Evolutionary conservation across 2,113 vertebrate species (phyloP).

Genomic region (Lonchura striata): DNA sequence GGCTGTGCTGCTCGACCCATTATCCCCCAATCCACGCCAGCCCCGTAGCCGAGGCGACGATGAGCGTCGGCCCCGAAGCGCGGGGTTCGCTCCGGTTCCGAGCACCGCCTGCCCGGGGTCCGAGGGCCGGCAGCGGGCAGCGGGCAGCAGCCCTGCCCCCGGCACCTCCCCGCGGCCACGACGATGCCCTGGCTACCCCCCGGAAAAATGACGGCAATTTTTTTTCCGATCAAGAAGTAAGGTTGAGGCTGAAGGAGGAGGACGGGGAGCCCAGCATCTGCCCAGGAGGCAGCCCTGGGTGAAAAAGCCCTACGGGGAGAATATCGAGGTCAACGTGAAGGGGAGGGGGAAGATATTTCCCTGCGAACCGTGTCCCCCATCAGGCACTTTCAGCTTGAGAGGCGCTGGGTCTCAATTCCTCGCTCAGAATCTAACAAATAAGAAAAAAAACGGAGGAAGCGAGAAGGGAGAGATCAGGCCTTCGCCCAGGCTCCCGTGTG

Average conservation of each 20-base stretch:
- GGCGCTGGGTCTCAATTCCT: fast-evolving
- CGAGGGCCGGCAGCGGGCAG: background rate
- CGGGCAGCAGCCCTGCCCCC: background rate
- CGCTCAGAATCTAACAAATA: background rate
- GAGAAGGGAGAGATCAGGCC: background rate
- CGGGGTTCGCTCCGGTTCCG: background rate
- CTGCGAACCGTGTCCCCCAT: background rate
- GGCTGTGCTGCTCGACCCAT: background rate
- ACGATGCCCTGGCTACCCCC: background rate
- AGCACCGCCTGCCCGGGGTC: background rate
- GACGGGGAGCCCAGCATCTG: fast-evolving
- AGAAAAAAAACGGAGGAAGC: background rate
- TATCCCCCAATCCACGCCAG: background rate
- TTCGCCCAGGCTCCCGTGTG: fast-evolving
- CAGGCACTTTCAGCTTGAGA: background rate
- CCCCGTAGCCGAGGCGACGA: background rate
- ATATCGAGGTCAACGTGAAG: background rate
- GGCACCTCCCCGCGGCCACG: fast-evolving
- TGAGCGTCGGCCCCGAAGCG: fast-evolving
- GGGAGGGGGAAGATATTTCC: fast-evolving
- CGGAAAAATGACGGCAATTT: background rate
- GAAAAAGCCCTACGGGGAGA: background rate
- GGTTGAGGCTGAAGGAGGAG: background rate
- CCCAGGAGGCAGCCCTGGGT: background rate
- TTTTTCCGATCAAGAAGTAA: background rate